A percentile compares a stretch with the other conserved stretches of the same genome.
These are phyloP conservation scores for Murina feae DNA, from an alignment of 2,113 vertebrate genomes.

Conservation along the genomic window DNA sequence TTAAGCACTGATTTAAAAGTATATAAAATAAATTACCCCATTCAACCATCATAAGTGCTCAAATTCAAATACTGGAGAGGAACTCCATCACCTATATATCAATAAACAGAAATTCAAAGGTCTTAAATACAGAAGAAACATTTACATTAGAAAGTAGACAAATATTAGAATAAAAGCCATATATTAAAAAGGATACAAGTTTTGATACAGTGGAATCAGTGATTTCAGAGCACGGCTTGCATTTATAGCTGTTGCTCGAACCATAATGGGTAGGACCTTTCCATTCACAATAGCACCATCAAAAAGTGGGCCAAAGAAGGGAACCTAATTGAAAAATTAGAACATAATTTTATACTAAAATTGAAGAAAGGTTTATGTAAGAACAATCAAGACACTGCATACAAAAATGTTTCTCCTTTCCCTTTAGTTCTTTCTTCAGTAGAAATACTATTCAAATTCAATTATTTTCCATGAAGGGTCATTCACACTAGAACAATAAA, in stretches of 20 bases:
- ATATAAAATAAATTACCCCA: slow-evolving; percentile 35
- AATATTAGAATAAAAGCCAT: background rate
- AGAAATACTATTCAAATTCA: slow-evolving; percentile 70
- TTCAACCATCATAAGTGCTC: slow-evolving; percentile 5
- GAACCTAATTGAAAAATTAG: slow-evolving; percentile 87
- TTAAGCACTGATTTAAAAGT: background rate
- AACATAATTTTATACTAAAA: slow-evolving; percentile 74
- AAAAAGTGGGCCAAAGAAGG: slow-evolving; percentile 98
- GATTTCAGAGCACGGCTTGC: slow-evolving; percentile 97
- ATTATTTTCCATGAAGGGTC: slow-evolving; percentile 56
- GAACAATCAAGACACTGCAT: slow-evolving; percentile 72
- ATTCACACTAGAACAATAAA: slow-evolving; percentile 6
- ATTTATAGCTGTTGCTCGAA: slow-evolving; percentile 97
- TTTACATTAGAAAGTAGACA: slow-evolving; percentile 43
- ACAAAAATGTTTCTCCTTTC: slow-evolving; percentile 32
- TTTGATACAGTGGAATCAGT: slow-evolving; percentile 97
- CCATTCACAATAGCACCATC: slow-evolving; percentile 98
- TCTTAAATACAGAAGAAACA: slow-evolving; percentile 53
- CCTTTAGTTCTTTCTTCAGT: slow-evolving; percentile 48
- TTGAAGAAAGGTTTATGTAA: slow-evolving; percentile 74
- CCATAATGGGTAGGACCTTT: slow-evolving; percentile 96
- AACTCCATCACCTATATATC: background rate
- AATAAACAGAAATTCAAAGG: slow-evolving; percentile 8
- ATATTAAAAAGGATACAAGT: slow-evolving; percentile 96
- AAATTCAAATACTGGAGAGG: background rate